A percentile compares a stretch with the other conserved stretches of the same genome.
These are phyloP conservation scores for Abramis brama DNA, from an alignment of 2,113 vertebrate genomes.

Conservation along the genomic window DNA sequence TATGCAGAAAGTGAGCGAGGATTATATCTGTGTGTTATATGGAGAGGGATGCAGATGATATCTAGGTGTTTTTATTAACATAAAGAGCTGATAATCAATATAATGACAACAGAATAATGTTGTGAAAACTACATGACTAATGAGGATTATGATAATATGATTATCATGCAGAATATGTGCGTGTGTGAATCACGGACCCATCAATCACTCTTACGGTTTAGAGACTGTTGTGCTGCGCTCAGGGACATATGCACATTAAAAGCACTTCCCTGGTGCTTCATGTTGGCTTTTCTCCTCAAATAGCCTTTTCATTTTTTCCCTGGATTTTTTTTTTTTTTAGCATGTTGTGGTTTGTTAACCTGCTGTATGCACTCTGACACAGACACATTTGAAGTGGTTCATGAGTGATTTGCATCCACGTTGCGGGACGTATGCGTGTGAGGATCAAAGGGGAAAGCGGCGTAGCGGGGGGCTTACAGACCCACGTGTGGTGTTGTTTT, in stretches of 20 bases:
- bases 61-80: background rate
- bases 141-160: slow-evolving; percentile 36
- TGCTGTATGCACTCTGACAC: slow-evolving; percentile 44
- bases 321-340: slow-evolving; percentile 37
- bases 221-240: background rate
- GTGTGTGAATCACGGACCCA: slow-evolving; percentile 43
- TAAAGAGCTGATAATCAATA: background rate
- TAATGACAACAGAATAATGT: slow-evolving; percentile 2
- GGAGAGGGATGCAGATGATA: background rate
- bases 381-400: slow-evolving; percentile 25
- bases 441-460: slow-evolving; percentile 87
- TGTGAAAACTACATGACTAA: slow-evolving; percentile 10
- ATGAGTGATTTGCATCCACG: slow-evolving; percentile 84
- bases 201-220: slow-evolving; percentile 35
- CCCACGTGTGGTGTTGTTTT: slow-evolving; percentile 92
- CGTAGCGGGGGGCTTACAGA: slow-evolving; percentile 89
- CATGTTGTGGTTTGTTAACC: slow-evolving; percentile 80
- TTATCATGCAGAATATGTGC: slow-evolving; percentile 17
- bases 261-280: slow-evolving; percentile 23
- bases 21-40: background rate
- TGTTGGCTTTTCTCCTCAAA: slow-evolving; percentile 17
- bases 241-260: slow-evolving; percentile 21
- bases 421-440: slow-evolving; percentile 78
- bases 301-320: background rate
- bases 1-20: background rate